phyloP scores from a whole-genome alignment of 2,888 invertebrate genomes.

The Lottia scabra region DNA sequence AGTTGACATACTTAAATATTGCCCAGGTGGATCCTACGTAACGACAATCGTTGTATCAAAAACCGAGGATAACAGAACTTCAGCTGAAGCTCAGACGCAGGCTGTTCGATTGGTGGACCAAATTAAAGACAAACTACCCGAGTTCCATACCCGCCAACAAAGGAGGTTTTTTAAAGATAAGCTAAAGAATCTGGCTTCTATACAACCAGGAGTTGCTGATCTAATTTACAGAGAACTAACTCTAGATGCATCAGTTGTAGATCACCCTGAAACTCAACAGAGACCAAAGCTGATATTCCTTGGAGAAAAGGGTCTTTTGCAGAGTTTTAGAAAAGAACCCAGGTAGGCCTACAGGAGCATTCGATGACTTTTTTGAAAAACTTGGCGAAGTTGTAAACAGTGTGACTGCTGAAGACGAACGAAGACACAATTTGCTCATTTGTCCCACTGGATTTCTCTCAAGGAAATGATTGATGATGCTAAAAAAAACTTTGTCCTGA shows the following conservation, averaged over 20 bases:
- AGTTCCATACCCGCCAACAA: neutral
- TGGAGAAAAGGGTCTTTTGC: too few species aligned
- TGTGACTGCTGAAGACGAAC: too few species aligned
- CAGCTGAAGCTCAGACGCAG: neutral
- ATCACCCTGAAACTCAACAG: neutral
- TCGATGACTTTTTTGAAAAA: neutral
- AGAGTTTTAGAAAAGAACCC: neutral
- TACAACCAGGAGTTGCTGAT: neutral
- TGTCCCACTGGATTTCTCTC: too few species aligned
- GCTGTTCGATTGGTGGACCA: too few species aligned
- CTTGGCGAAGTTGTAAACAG: neutral
- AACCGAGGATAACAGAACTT: neutral
- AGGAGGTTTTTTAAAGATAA: neutral
- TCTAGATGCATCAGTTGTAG: constrained; percentile 7
- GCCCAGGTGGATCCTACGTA: neutral
- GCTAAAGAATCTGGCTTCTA: neutral
- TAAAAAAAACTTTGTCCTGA: neutral
- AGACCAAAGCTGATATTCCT: too few species aligned
- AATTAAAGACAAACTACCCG: neutral
- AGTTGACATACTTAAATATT: neutral
- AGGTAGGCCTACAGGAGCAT: constrained; percentile 3
- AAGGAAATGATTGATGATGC: too few species aligned
- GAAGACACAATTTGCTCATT: too few species aligned
- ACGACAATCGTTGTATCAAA: neutral
- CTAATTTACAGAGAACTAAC: constrained; percentile 8